Percentiles rank a stretch among this genome's conserved stretches.
Conservation (phyloP, 2,888 invertebrate species). For the Dione juno region DNA sequence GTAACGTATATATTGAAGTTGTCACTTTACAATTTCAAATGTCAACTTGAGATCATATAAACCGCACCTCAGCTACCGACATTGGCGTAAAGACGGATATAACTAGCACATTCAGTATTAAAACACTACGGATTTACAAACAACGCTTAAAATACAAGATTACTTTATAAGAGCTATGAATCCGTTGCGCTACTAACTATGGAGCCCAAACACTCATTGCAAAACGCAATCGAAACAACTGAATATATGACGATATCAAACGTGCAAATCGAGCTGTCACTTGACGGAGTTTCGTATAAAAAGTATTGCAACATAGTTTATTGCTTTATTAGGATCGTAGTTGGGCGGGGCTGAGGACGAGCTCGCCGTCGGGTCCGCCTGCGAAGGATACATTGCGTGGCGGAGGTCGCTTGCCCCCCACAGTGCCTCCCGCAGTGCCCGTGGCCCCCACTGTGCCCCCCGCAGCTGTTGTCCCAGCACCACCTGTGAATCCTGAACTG, state of each 20-base stretch:
- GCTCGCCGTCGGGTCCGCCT: constrained; percentile 80
- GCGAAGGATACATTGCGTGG: constrained; percentile 81
- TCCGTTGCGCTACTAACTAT: constrained; percentile 39
- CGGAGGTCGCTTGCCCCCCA: constrained; percentile 60
- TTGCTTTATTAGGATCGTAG: constrained; percentile 82
- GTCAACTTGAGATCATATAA: constrained; percentile 30
- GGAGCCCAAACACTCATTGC: constrained; percentile 44
- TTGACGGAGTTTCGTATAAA: constrained; percentile 58
- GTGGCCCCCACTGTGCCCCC: constrained; percentile 38
- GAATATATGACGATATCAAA: constrained; percentile 58
- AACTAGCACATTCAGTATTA: constrained; percentile 75
- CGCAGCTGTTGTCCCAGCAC: constrained; percentile 2
- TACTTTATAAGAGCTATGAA: constrained; percentile 55
- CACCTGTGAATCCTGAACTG: constrained; percentile 25
- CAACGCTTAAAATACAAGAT: constrained; percentile 66
- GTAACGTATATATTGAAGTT: background rate
- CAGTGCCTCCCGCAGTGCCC: too few relatives aligned
- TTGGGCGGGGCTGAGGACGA: constrained; percentile 86
- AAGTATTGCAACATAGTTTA: constrained; percentile 64
- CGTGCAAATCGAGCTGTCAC: constrained; percentile 70
- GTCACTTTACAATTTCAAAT: constrained; percentile 32
- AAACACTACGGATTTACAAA: constrained; percentile 71
- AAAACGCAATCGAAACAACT: constrained; percentile 38
- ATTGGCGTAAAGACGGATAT: constrained; percentile 70
- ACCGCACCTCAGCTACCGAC: constrained; percentile 63